Conservation (phyloP, 2,888 invertebrate genomes). For the Dyspetes luteomarginatus region DNA sequence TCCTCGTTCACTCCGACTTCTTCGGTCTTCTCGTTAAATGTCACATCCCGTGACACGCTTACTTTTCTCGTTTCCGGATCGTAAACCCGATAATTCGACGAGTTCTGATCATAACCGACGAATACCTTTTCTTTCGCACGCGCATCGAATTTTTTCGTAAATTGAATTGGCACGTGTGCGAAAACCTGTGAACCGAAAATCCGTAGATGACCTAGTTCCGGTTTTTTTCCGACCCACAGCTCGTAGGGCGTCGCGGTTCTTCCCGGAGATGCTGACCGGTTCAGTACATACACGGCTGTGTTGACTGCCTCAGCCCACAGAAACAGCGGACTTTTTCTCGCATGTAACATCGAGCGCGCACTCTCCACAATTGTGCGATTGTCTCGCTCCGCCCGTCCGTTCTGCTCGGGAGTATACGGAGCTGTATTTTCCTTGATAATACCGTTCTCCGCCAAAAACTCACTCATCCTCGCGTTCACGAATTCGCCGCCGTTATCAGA, state of each 20-base stretch:
- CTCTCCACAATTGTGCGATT: conserved; percentile 12
- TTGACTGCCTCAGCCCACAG: conserved; percentile 73
- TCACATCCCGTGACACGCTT: conserved; percentile 28
- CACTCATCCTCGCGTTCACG: conserved; percentile 3
- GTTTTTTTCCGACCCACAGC: conserved; percentile 63
- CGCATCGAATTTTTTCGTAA: conserved; percentile 64
- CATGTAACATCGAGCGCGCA: neutral
- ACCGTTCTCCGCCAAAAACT: neutral
- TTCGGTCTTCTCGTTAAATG: conserved; percentile 42
- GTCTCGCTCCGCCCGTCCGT: neutral
- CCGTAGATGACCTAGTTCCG: conserved; percentile 55
- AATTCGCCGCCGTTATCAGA: conserved; percentile 47
- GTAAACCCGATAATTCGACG: conserved; percentile 50
- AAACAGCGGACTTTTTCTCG: conserved; percentile 14
- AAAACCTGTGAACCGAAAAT: conserved; percentile 65
- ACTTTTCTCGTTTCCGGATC: conserved; percentile 40
- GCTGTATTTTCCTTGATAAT: neutral
- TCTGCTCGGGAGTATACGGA: neutral
- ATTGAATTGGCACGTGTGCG: conserved; percentile 58
- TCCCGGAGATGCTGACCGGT: conserved; percentile 2
- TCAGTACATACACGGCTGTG: conserved; percentile 60
- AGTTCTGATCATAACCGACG: conserved; percentile 57
- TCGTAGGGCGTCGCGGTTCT: conserved; percentile 62
- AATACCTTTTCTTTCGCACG: conserved; percentile 48
- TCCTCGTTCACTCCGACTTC: neutral